phyloP scores from a whole-genome alignment of 2,888 invertebrate genomes.

The Nephrocerus scutellatus region DNA sequence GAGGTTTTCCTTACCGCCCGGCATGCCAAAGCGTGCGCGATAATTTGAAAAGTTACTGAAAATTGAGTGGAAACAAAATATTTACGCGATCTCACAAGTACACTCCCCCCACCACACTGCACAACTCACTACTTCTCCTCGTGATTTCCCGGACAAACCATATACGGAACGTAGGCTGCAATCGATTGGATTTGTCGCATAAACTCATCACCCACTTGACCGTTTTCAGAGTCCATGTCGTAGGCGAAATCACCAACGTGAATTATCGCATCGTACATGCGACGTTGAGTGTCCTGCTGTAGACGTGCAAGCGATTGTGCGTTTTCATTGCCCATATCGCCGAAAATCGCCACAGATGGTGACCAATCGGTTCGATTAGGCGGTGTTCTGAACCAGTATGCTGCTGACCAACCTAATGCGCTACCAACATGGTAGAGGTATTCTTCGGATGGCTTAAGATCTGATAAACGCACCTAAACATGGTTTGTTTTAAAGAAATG shows the following conservation, averaged over 20 bases:
- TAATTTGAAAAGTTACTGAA: constrained; percentile 92
- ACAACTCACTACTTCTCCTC: constrained; percentile 69
- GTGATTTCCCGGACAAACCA: constrained; percentile 90
- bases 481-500: neutral
- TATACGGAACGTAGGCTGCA: constrained; percentile 85
- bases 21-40: constrained; percentile 86
- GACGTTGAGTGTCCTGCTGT: constrained; percentile 74
- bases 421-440: constrained; percentile 82
- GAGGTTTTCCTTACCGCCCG: constrained; percentile 61
- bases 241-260: constrained; percentile 96
- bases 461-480: constrained; percentile 47
- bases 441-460: constrained; percentile 56
- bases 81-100: too few species aligned
- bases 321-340: constrained; percentile 91
- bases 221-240: constrained; percentile 79
- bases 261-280: constrained; percentile 75
- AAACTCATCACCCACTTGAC: constrained; percentile 80
- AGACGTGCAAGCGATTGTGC: constrained; percentile 75
- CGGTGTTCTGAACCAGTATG: constrained; percentile 69
- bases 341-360: constrained; percentile 77
- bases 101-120: too few species aligned
- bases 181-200: constrained; percentile 87
- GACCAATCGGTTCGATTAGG: constrained; percentile 64
- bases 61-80: constrained; percentile 19
- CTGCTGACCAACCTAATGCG: constrained; percentile 70